Conservation (phyloP, 2,888 invertebrate species). For the Myathropa florea region DNA sequence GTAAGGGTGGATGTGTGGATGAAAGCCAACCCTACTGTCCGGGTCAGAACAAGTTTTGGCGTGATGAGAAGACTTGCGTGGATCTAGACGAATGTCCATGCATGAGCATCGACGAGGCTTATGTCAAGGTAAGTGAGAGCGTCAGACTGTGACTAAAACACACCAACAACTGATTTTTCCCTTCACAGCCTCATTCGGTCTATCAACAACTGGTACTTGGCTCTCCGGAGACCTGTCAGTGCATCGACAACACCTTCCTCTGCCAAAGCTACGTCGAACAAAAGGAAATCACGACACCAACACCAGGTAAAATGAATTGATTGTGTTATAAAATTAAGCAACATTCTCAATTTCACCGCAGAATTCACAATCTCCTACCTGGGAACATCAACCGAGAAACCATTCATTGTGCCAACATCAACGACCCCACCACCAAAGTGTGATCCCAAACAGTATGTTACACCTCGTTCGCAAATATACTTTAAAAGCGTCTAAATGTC, state of each 20-base stretch:
- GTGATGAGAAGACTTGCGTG: constrained; percentile 88
- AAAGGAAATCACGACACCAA: constrained; percentile 37
- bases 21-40: constrained; percentile 82
- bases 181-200: constrained; percentile 85
- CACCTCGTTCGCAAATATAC: not conserved
- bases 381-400: constrained; percentile 46
- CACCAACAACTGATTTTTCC: not conserved
- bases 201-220: constrained; percentile 81
- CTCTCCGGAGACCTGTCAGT: constrained; percentile 89
- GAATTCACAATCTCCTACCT: not conserved
- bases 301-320: constrained; percentile 19
- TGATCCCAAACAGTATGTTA: constrained; percentile 78
- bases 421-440: constrained; percentile 82
- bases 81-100: constrained; percentile 89
- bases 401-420: constrained; percentile 74
- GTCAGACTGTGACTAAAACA: not conserved
- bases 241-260: constrained; percentile 87
- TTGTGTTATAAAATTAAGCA: not conserved
- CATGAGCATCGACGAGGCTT: constrained; percentile 83
- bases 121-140: constrained; percentile 83
- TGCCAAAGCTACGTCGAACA: constrained; percentile 81
- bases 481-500: not conserved
- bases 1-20: constrained; percentile 78
- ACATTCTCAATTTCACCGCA: not conserved
- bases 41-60: constrained; percentile 83